These are phyloP conservation scores for Zoanthus solanderi DNA, from an alignment of 92 coral and sea anemone species.

Conservation along the genomic window DNA sequence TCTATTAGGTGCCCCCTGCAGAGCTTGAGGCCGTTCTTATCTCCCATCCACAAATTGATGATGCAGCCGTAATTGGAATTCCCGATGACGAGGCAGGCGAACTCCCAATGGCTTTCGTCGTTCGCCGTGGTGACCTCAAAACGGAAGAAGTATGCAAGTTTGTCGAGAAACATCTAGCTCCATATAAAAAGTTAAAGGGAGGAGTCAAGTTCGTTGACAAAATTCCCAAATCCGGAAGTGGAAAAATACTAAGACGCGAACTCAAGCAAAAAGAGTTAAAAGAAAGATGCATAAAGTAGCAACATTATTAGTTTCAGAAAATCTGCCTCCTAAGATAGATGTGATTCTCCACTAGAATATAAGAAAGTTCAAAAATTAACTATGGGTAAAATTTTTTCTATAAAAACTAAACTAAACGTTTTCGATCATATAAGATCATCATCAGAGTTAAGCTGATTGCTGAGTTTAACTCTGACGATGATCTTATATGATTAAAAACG, in stretches of 20 bases:
- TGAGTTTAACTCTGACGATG: no score
- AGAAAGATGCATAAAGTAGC: conserved; percentile 3
- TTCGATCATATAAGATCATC: no score
- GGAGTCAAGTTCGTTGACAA: conserved; percentile 81
- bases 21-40: conserved; percentile 88
- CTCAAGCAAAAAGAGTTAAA: conserved; percentile 43
- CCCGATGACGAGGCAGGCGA: conserved; percentile 84
- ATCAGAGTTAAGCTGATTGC: no score
- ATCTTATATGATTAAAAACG: no score
- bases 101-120: conserved; percentile 89
- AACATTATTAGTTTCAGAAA: no score
- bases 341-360: no score
- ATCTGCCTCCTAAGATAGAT: no score
- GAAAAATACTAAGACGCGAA: conserved; percentile 83
- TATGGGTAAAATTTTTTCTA: no score
- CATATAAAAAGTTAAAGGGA: conserved; percentile 84
- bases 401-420: no score
- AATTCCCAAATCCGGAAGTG: conserved; percentile 85
- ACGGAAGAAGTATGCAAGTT: conserved; percentile 66
- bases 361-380: no score
- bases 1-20: conserved; percentile 88
- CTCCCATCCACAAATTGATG: conserved; percentile 81
- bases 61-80: conserved; percentile 85
- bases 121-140: conserved; percentile 67
- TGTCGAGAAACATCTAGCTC: conserved; percentile 72